Evolutionary conservation across 1,140 invertebrate species (phyloP).

Genomic region (Coelopa frigida): DNA sequence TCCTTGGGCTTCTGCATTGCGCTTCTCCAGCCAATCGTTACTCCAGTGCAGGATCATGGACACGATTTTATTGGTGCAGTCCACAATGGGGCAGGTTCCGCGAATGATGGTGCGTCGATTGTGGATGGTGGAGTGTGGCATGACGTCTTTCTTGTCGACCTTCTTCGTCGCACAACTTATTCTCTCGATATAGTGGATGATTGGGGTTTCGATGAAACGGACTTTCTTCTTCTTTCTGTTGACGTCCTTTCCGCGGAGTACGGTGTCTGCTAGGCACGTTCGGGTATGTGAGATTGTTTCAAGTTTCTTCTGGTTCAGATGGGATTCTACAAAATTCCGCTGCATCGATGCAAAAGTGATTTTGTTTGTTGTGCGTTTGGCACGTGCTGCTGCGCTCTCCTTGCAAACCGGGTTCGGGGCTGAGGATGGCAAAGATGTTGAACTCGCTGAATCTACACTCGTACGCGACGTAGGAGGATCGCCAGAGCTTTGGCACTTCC

Average conservation of each 20-base stretch:
- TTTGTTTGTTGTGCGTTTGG: constrained; percentile 28
- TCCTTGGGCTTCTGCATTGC: constrained; percentile 19
- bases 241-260: not conserved
- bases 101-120: constrained; percentile 6
- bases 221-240: constrained; percentile 9
- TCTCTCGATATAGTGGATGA: constrained; percentile 10
- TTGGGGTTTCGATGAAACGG: constrained; percentile 11
- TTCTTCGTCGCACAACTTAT: constrained; percentile 2
- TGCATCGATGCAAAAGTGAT: constrained; percentile 33
- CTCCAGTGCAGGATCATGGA: constrained; percentile 25
- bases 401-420: constrained; percentile 11
- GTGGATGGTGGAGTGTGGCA: constrained; percentile 1
- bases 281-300: not conserved
- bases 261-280: not conserved
- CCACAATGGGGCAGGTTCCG: constrained; percentile 9
- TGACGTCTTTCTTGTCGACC: constrained; percentile 8
- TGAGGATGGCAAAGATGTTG: not conserved
- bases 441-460: not conserved
- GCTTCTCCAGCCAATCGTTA: constrained; percentile 26
- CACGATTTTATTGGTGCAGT: constrained; percentile 21
- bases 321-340: constrained; percentile 13
- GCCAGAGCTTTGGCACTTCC: not conserved
- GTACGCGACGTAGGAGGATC: not conserved
- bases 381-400: constrained; percentile 18
- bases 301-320: constrained; percentile 6